Conservation (phyloP, 2,888 invertebrate species). For the Tenthredo amoena region DNA sequence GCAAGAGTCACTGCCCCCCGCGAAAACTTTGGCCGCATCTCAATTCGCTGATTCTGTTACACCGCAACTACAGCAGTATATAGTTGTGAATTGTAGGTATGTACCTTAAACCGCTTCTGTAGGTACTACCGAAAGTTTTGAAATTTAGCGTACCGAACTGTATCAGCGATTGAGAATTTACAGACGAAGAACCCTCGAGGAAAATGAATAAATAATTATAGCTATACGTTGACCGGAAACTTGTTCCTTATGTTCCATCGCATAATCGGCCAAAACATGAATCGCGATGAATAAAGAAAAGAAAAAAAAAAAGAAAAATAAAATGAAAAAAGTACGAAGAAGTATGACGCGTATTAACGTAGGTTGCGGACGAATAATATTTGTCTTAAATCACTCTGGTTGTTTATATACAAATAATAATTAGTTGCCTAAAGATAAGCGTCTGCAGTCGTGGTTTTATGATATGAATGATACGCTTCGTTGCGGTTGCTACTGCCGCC, state of each 20-base stretch:
- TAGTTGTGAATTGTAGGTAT: too few species aligned
- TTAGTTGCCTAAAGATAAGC: conserved; percentile 2
- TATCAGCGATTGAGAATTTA: too few species aligned
- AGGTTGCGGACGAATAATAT: conserved; percentile 8
- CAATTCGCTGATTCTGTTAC: conserved; percentile 24
- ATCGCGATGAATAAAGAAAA: neutral
- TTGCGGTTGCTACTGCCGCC: neutral
- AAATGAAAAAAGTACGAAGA: neutral
- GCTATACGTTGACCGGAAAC: too few species aligned
- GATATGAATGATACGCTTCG: conserved; percentile 9
- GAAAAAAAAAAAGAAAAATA: neutral
- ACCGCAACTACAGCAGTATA: too few species aligned
- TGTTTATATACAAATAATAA: conserved; percentile 14
- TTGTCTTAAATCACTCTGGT: neutral
- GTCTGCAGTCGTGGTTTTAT: neutral
- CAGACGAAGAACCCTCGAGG: too few species aligned
- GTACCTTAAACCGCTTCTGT: too few species aligned
- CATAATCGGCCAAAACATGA: neutral
- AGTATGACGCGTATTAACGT: neutral
- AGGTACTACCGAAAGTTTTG: too few species aligned
- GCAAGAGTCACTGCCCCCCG: conserved; percentile 47
- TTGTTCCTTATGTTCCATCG: too few species aligned
- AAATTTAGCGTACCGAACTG: too few species aligned
- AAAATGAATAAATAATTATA: too few species aligned
- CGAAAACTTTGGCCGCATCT: conserved; percentile 41